Base-by-base conservation (phyloP, 2,888 invertebrate genomes). In the Limenitis camilla region DNA sequence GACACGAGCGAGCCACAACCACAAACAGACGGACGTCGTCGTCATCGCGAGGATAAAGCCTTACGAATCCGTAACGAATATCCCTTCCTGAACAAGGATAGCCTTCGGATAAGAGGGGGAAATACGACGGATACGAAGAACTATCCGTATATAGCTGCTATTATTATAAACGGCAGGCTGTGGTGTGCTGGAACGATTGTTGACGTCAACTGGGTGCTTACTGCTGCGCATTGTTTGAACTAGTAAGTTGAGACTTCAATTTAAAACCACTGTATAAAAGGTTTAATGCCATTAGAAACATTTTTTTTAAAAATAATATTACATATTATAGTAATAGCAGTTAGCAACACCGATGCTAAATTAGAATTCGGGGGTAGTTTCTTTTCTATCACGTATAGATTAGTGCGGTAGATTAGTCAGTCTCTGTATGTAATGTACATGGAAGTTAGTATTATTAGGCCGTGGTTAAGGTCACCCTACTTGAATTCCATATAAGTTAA, bases 161-260 rank as follows among this genome's bases (percentile, higher is more conserved):
- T 87, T 6, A 81, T 87, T 6, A 82, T 87, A 6, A 83, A 86
- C 40, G 83, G 81, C 0, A 58, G 83, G 27, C 42, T 84, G 27
- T 87, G 86, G 86, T 87, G 86, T 52, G 87, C 83, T 0, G 86
- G 87, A 0, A 56, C 79, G 3, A 79, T 87, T 7, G 81, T 87
- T 0, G 87, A 87, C 40, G 67, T 67, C 1, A 82, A 84, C 61
- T 87, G 87, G 87, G 71, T 87, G 5, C 52, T 87, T 0, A 87
- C 86, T 0, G 86, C 86, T 0, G 86, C 86, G 0, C 86, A 87
- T 63, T 87, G 86, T 41, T 67, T 87, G 39, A 86, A 85, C 62
- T 86, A 85, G 86, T 86, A 66, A 78, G 86, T 72, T 33, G 19
- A n/a, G n/a, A n/a, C n/a, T n/a, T n/a, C n/a, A n/a, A n/a, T n/a